phyloP scores from a whole-genome alignment of 2,888 invertebrate genomes.

The Panopea generosa region DNA sequence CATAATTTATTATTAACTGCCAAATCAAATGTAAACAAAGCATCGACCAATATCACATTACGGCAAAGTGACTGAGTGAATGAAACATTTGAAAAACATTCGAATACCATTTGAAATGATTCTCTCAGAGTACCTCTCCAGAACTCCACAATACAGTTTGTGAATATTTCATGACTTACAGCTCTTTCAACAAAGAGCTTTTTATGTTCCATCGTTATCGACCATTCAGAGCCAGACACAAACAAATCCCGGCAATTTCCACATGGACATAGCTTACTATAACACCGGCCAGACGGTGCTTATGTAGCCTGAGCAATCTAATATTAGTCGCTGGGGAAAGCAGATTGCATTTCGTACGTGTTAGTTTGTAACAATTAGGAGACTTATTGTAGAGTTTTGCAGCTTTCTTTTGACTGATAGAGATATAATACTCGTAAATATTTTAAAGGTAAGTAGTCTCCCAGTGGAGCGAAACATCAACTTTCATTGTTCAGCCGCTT shows the following conservation, averaged over 20 bases:
- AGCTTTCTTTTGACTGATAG: conserved; percentile 31
- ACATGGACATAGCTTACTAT: conserved; percentile 11
- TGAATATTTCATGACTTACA: conserved; percentile 23
- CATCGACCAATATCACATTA: no score
- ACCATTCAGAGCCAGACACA: conserved; percentile 8
- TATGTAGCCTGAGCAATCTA: conserved; percentile 3
- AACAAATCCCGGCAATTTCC: neutral
- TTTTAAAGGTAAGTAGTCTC: conserved; percentile 37
- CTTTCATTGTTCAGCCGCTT: conserved; percentile 1
- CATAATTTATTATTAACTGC: no score
- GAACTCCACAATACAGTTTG: neutral
- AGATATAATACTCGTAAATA: conserved; percentile 29
- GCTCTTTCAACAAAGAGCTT: conserved; percentile 15
- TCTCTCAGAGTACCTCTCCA: no score
- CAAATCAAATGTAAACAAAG: no score
- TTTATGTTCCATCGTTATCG: conserved; percentile 12
- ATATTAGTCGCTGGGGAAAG: conserved; percentile 20
- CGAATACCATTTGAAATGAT: no score
- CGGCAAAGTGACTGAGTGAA: no score
- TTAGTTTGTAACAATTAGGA: conserved; percentile 42
- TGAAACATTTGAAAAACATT: no score
- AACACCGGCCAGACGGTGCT: conserved; percentile 8
- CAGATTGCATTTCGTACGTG: conserved; percentile 34
- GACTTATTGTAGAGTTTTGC: conserved; percentile 34
- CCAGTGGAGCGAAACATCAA: conserved; percentile 14